Evolutionary conservation across 1,140 invertebrate species (phyloP).

Genomic region (Periplaneta americana): DNA sequence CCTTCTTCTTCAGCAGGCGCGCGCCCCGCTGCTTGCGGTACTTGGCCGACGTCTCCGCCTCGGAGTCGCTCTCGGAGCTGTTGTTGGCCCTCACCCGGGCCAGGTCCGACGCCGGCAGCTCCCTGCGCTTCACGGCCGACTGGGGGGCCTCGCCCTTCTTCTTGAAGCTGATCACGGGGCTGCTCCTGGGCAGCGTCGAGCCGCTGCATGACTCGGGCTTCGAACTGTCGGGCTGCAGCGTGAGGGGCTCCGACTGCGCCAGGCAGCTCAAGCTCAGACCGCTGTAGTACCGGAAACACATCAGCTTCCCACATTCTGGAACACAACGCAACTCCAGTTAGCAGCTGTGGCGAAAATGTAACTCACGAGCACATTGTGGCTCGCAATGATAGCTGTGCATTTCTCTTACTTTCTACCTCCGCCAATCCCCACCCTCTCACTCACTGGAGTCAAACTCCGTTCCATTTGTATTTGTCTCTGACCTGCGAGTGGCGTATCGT

Average conservation of each 20-base stretch:
- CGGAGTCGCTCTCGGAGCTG: constrained; percentile 32
- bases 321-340: too few species aligned
- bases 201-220: too few species aligned
- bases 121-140: not conserved
- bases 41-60: constrained; percentile 26
- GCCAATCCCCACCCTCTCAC: too few species aligned
- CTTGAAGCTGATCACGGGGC: not conserved
- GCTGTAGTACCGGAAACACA: constrained; percentile 46
- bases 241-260: constrained; percentile 41
- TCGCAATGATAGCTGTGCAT: too few species aligned
- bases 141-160: not conserved
- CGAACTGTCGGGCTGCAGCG: not conserved
- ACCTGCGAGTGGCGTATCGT: too few species aligned
- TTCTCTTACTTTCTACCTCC: too few species aligned
- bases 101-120: not conserved
- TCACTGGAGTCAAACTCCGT: too few species aligned
- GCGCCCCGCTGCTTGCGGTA: constrained; percentile 19
- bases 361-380: too few species aligned
- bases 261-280: constrained; percentile 39
- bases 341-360: too few species aligned
- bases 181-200: not conserved
- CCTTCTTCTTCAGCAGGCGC: constrained; percentile 20
- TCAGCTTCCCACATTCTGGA: constrained; percentile 38
- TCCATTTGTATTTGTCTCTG: too few species aligned
- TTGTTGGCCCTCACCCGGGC: constrained; percentile 15